phyloP scores from a whole-genome alignment of 2,113 vertebrate genomes.

The Chunga burmeisteri region DNA sequence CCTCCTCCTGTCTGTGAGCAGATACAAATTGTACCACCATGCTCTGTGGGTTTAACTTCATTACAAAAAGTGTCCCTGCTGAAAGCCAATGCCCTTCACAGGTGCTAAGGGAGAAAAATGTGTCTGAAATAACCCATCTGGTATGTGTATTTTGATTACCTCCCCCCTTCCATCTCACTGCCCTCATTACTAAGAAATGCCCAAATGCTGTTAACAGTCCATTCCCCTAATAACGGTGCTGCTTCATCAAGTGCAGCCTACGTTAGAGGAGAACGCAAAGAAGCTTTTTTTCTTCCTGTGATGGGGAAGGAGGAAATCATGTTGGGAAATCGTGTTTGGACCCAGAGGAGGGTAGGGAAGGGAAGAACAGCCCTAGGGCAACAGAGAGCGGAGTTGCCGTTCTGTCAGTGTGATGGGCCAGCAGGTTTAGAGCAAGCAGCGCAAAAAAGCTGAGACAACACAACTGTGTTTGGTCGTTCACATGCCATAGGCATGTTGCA shows the following conservation, averaged over 20 bases:
- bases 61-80: slow-evolving; percentile 30
- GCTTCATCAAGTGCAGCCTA: background rate
- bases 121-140: slow-evolving; percentile 38
- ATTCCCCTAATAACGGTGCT: background rate
- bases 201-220: slow-evolving; percentile 21
- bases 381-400: background rate
- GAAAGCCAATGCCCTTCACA: slow-evolving; percentile 45
- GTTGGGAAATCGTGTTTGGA: background rate
- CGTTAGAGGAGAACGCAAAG: background rate
- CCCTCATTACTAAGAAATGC: slow-evolving; percentile 20
- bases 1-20: background rate
- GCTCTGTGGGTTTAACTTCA: slow-evolving; percentile 24
- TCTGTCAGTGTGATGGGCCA: background rate
- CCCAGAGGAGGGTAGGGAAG: background rate
- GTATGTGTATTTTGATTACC: background rate
- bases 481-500: background rate
- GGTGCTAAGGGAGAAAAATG: slow-evolving; percentile 48
- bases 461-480: background rate
- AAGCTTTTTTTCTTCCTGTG: background rate
- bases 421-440: background rate
- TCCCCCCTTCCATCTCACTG: slow-evolving; percentile 6
- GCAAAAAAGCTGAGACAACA: background rate
- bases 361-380: background rate
- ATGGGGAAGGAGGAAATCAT: background rate
- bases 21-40: background rate